A percentile compares a stretch with the other conserved stretches of the same genome.
Conservation (phyloP, 1,140 invertebrate genomes). For the Drosophila sucinea region DNA sequence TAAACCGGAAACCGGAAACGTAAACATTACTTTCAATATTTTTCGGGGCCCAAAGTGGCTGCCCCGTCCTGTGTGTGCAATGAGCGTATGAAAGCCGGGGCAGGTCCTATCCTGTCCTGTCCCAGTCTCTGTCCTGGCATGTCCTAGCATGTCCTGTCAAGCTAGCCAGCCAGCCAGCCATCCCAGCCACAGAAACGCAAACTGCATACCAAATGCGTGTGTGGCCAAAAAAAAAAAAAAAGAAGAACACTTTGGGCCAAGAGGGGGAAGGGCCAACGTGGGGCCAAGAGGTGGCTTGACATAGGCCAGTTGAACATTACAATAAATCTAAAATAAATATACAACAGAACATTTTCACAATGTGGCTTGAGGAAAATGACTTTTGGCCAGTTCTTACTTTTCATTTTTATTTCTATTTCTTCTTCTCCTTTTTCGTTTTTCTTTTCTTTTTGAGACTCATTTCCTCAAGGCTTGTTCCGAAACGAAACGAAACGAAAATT, state of each 20-base stretch:
- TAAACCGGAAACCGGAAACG: conserved; percentile 80
- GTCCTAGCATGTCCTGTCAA: conserved; percentile 66
- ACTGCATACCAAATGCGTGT: conserved; percentile 80
- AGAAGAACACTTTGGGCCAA: conserved; percentile 7
- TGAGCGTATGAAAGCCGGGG: conserved; percentile 72
- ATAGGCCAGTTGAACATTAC: conserved; percentile 68
- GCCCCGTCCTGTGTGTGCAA: conserved; percentile 53
- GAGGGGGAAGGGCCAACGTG: neutral
- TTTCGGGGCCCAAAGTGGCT: conserved; percentile 64
- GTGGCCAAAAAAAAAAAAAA: conserved; percentile 63
- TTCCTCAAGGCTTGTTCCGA: conserved; percentile 52
- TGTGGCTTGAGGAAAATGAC: conserved; percentile 71
- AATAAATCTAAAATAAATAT: conserved; percentile 82
- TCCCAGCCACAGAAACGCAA: conserved; percentile 66
- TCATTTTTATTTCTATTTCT: conserved; percentile 42
- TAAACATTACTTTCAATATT: conserved; percentile 81
- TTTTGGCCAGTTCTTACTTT: conserved; percentile 56
- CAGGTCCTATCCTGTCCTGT: conserved; percentile 39
- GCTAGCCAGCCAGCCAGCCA: conserved; percentile 60
- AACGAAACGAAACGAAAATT: conserved; percentile 56
- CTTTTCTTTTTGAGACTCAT: conserved; percentile 62
- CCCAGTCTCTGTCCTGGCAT: conserved; percentile 28
- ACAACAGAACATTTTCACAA: conserved; percentile 59
- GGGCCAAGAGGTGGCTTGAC: conserved; percentile 18
- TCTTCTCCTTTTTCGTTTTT: neutral